Percentiles rank a stretch among this genome's conserved stretches.
Evolutionary conservation across 2,113 vertebrate genomes (phyloP).

Genomic region (Corynorhinus townsendii): DNA sequence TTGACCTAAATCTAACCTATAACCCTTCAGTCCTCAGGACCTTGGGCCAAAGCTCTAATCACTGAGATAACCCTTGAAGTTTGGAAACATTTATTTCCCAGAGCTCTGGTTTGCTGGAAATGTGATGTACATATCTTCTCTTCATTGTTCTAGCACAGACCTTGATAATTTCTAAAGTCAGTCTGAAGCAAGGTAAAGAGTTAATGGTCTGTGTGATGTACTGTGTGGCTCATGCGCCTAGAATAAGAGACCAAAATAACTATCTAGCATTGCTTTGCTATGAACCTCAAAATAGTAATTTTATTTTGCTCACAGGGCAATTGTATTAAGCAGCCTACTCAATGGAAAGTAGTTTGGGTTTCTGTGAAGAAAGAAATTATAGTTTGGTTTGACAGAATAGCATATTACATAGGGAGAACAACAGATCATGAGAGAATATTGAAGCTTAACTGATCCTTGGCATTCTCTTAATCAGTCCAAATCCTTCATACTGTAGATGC

Average conservation of each 20-base stretch:
- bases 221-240: not conserved
- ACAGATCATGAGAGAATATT: not conserved
- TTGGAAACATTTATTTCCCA: slow-evolving; percentile 11
- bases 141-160: not conserved
- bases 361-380: not conserved
- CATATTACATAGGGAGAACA: not conserved
- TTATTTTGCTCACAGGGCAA: slow-evolving; percentile 4
- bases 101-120: not conserved
- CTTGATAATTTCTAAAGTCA: not conserved
- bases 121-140: not conserved
- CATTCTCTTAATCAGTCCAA: not conserved
- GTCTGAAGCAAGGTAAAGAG: not conserved
- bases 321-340: not conserved
- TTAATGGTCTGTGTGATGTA: not conserved
- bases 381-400: not conserved
- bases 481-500: not conserved
- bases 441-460: not conserved
- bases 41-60: no score
- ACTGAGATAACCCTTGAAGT: not conserved
- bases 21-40: no score
- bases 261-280: not conserved
- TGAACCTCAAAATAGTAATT: not conserved
- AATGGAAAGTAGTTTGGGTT: not conserved
- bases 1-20: no score
- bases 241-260: not conserved